These are phyloP conservation scores for Pimephales promelas DNA, from an alignment of 2,113 vertebrate genomes.

Conservation along the genomic window DNA sequence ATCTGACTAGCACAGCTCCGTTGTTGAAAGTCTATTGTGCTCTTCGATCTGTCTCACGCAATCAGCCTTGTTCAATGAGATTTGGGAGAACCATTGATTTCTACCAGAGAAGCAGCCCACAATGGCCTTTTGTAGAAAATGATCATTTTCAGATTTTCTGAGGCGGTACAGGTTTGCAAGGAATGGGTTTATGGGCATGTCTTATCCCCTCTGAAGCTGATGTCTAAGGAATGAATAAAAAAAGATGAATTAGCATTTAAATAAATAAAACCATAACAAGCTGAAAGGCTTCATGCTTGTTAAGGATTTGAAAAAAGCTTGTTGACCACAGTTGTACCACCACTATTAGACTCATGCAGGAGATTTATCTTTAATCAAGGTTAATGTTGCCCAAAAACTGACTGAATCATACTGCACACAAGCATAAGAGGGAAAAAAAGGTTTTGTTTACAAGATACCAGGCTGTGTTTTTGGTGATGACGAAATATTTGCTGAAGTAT, in stretches of 20 bases:
- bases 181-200: constrained; percentile 29
- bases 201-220: constrained; percentile 25
- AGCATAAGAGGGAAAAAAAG: not conserved
- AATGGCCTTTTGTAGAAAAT: constrained; percentile 59
- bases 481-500: not conserved
- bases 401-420: not conserved
- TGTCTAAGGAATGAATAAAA: constrained; percentile 16
- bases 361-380: not conserved
- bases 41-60: constrained; percentile 51
- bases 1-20: constrained; percentile 33
- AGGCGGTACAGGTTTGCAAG: constrained; percentile 26
- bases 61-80: constrained; percentile 50
- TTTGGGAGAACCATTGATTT: constrained; percentile 55
- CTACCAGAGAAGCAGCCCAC: constrained; percentile 54
- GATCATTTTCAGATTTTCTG: constrained; percentile 51
- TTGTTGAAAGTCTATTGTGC: constrained; percentile 54
- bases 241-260: constrained; percentile 7
- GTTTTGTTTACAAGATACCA: not conserved
- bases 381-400: not conserved
- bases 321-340: not conserved
- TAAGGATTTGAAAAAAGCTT: not conserved
- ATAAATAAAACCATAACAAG: constrained; percentile 5
- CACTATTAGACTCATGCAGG: not conserved
- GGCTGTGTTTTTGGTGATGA: not conserved
- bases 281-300: not conserved